These are phyloP conservation scores for Myocastor coypus DNA, from an alignment of 2,113 vertebrate species.

Conservation along the genomic window DNA sequence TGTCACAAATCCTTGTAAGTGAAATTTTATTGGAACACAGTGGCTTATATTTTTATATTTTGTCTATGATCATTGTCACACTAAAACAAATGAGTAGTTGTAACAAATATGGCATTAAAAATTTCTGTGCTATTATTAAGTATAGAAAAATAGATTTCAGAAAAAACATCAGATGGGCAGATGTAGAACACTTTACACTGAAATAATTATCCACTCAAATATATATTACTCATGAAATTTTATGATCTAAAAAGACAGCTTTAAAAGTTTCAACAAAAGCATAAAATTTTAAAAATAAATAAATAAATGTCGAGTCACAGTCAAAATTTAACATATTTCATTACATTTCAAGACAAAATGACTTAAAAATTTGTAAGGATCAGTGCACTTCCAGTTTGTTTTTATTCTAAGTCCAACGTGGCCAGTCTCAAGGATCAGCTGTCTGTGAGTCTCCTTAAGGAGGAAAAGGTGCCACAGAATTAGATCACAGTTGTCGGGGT, in stretches of 20 bases:
- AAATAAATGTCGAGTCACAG: not conserved
- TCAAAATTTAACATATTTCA: constrained; percentile 17
- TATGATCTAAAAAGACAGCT: not conserved
- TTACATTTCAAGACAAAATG: not conserved
- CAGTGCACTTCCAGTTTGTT: not conserved
- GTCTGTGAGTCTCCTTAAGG: too few species aligned
- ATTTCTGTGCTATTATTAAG: not conserved
- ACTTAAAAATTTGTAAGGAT: not conserved
- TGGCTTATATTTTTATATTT: not conserved
- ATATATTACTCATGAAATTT: not conserved
- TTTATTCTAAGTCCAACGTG: too few species aligned
- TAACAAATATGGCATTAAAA: not conserved
- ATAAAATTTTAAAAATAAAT: constrained; percentile 31
- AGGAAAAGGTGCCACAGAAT: too few species aligned
- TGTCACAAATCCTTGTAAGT: not conserved
- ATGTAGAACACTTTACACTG: not conserved
- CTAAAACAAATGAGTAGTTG: not conserved
- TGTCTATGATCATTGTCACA: not conserved
- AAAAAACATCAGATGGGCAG: not conserved
- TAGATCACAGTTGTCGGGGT: too few species aligned
- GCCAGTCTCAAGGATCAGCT: too few species aligned
- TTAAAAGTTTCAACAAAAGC: constrained; percentile 42
- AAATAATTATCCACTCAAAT: constrained; percentile 25
- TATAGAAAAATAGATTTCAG: constrained; percentile 34
- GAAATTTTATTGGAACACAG: not conserved